Evolutionary conservation across 2,113 vertebrate genomes (phyloP).

Genomic region (Zosterops lateralis): DNA sequence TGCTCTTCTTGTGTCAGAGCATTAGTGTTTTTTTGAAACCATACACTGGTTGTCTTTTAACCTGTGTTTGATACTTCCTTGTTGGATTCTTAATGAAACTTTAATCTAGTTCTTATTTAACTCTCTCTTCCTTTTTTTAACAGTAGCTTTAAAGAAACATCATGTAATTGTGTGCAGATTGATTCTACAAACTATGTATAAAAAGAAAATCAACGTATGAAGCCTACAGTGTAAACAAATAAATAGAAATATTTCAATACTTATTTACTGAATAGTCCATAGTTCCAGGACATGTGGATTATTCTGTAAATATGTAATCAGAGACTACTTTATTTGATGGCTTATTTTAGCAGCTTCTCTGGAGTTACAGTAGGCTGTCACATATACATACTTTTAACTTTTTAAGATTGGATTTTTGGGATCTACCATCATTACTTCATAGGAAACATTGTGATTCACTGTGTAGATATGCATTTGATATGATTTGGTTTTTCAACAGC

Average conservation of each 20-base stretch:
- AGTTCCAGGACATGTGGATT: conserved; percentile 37
- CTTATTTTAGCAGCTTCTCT: conserved; percentile 56
- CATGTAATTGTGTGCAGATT: conserved; percentile 65
- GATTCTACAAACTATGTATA: conserved; percentile 41
- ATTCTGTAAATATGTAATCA: conserved; percentile 67
- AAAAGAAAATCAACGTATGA: conserved; percentile 19
- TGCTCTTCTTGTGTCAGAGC: conserved; percentile 46
- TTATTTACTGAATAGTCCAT: conserved; percentile 73
- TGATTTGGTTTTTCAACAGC: conserved; percentile 59
- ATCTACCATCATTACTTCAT: conserved; percentile 45
- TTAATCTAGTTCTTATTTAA: conserved; percentile 75
- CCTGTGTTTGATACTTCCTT: conserved; percentile 63
- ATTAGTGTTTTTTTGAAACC: conserved; percentile 52
- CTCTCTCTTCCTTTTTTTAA: conserved; percentile 69
- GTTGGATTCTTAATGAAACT: conserved; percentile 72
- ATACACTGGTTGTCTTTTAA: conserved; percentile 54
- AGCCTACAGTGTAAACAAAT: conserved; percentile 52
- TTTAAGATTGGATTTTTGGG: conserved; percentile 66
- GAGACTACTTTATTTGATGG: conserved; percentile 51
- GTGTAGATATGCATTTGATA: conserved; percentile 74
- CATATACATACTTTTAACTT: conserved; percentile 56
- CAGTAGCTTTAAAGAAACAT: conserved; percentile 62
- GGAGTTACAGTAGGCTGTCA: conserved; percentile 61
- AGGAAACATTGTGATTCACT: conserved; percentile 60
- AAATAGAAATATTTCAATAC: conserved; percentile 42